Conservation (phyloP, 2,797 vertebrate species). For the Potorous gilbertii region DNA sequence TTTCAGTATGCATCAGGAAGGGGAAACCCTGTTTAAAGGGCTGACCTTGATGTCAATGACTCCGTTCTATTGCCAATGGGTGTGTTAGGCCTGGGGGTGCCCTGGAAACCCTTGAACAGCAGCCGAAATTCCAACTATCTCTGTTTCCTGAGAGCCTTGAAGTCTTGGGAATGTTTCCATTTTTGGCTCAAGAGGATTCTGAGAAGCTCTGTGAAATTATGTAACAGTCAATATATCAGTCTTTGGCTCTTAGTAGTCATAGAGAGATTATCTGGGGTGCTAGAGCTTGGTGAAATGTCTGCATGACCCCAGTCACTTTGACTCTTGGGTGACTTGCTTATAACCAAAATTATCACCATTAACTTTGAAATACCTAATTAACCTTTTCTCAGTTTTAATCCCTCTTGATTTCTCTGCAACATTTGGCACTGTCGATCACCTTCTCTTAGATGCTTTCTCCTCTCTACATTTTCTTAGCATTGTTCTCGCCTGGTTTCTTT, state of each 20-base stretch:
- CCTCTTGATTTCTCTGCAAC: background rate
- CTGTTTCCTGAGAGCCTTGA: background rate
- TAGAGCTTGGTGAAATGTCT: conserved; percentile 55
- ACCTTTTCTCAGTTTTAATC: background rate
- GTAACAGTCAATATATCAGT: conserved; percentile 31
- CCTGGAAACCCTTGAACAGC: background rate
- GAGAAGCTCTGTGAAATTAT: conserved; percentile 23
- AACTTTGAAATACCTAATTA: background rate
- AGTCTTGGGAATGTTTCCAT: conserved; percentile 10
- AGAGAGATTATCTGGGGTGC: conserved; percentile 55
- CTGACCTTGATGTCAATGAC: background rate
- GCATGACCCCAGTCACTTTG: background rate
- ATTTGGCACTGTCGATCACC: background rate
- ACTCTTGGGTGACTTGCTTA: background rate
- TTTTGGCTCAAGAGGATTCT: background rate
- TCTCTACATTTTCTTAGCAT: background rate
- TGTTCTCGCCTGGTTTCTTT: background rate
- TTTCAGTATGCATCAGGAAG: background rate
- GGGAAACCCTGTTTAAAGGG: background rate
- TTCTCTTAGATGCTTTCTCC: background rate
- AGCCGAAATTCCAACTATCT: background rate
- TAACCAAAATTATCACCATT: background rate
- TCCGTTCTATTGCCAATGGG: background rate
- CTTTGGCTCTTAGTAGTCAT: conserved; percentile 37
- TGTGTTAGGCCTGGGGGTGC: background rate